Base-by-base conservation (phyloP, 2,888 invertebrate species). In the Acanthosoma haemorrhoidale region DNA sequence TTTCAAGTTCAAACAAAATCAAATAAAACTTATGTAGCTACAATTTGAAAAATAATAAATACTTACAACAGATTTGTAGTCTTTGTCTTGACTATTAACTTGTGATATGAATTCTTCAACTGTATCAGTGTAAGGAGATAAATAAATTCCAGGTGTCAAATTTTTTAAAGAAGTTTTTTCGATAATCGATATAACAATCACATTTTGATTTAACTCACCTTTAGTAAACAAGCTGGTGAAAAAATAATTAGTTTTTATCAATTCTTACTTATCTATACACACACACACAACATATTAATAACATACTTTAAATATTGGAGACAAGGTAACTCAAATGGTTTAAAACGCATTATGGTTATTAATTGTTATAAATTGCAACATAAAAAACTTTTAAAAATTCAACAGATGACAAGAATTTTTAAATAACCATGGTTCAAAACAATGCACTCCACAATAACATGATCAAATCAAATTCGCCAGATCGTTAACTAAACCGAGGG, bases 151-250 rank as follows among this genome's bases (percentile, higher is more conserved):
- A 2, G 32, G 11, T 8, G 61, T 18, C 16, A 43, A 3, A 39
- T 64, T 36, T 25, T 39, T 41, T 5, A 67, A 1, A n/a, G 67
- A 34, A 2, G 57, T 57, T 57, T 89, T 89, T 9, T 90, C 90
- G 76, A 90, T 85, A 21, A 90, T 82, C 9, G 90, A 88, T 9
- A 90, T 85, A 2, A 90, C 83, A 6, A 89, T 85, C 36, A 89
- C 85, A 76, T 87, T 86, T 41, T 25, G 51, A 18, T 67, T 36
- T 11, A 67, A 6, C 16, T 57, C 36, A 32, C 57, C 57, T 57
- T 67, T 29, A 32, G 32, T 61, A 21, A 61, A 61, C 2, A 61
- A 6, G 5, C 61, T 61, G 5, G 1, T 1, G 18, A 25, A 25
- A 2, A 25, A 25, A 51, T 6, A 6, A 21, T n/a, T n/a, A n/a